Base-by-base conservation (phyloP, 2,797 vertebrate genomes). In the Iguana delicatissima region DNA sequence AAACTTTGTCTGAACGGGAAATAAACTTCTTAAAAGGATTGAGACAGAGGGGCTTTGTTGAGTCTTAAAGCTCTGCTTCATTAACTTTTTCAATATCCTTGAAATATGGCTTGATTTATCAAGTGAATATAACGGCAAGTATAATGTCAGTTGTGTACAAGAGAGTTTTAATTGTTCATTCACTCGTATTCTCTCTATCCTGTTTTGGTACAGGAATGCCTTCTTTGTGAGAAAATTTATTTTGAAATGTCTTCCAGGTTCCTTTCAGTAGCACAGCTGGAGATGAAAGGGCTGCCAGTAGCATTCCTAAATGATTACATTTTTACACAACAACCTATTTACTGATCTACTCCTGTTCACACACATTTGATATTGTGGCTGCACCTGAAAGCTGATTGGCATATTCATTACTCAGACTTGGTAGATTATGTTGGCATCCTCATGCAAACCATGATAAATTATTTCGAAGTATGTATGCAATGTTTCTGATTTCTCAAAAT, bases 21-120 rank as follows among this genome's bases (percentile, higher is more conserved):
- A 26, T 9, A 79, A 67, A 29, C 10, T 64, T 42, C 22, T 24
- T 29, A 46, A 83, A 72, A 84, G 42, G 42, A 5, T 6, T 89
- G 80, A 81, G 20, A 32, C 64, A 74, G 18, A 35, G 8, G 35
- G 1, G 1, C 32, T 79, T 87, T 84, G 13, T 81, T 69, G 13
- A 22, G 84, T 26, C 80, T 89, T 89, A 88, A 76, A 92, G 85
- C 2, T 35, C 20, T n/a, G 79, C 29, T 46, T 84, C 89, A 69
- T 91, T 32, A 50, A 22, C 24, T 16, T 59, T 91, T 87, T 52
- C 57, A 32, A 20, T 0, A 0, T 67, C 13, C 35, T 92, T 91
- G 69, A 85, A 84, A 22, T 74, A 59, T 62, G 3, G 14, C 77
- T 90, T 93, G 46, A 67, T 32, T 10, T 90, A 89, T 92, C 89